Evolutionary conservation across 1,140 invertebrate genomes (phyloP), one percentile per base, ranked within the genome.

Genomic region (Diabrotica virgifera): DNA sequence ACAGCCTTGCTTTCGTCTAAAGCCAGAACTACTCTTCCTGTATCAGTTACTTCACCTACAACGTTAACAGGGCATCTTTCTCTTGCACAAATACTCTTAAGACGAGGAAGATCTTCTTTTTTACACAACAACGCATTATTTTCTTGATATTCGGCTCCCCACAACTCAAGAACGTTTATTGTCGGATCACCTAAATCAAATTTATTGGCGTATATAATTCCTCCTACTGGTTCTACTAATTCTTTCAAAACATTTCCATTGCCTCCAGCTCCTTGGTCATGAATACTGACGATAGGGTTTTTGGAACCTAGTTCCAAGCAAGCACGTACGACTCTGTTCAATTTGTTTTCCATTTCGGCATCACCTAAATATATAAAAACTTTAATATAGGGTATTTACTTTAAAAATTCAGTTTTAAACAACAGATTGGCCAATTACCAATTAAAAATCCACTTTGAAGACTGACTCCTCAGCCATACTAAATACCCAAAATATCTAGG

Each of bases 71-170:
- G 92, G 79, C 97, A 72, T 24, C 93, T 87, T 84, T 99, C 97
- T 64, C 97, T 83, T 11, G 81, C 75, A 51, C 91, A 90, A 59
- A 99, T 93, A 70, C 84, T 82, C 73, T 89, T 81, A 0, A 98
- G 79, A 2, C 90, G 65, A 10, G 80, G 63, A 8, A 87, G 81
- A 71, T 92, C 83, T 61, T 89, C 78, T 60, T 86, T 80, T 51
- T 82, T 82, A 68, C 94, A 90, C 0, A 98, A 79, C 51, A 97
- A 82, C 0, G 96, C 96, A 79, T 98, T 89, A 69, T 92, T 97
- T 80, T 99, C 97, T 82, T 99, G 97, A 76, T 98, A 99, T 78
- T 99, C 97, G 0, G 96, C 97, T 0, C 95, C 96, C 97, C 97
- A 99, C 5, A 99, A 78, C 78, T 99, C 97, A 62, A 98, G 78